phyloP scores from a whole-genome alignment of 2,113 vertebrate genomes.

The Etheostoma cragini region DNA sequence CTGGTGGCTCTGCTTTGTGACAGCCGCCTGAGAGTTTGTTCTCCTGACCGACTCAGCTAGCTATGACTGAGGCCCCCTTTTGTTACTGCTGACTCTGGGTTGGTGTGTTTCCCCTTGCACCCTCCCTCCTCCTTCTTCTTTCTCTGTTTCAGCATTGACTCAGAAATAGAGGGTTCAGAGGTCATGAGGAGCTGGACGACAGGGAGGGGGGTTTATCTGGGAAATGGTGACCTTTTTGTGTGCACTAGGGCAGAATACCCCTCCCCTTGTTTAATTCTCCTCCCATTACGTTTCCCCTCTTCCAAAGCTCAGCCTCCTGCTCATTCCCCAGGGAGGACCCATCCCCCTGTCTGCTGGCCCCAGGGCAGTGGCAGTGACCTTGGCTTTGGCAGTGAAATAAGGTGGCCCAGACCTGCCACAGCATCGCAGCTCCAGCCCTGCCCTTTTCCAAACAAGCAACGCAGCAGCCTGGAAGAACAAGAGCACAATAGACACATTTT shows the following conservation, averaged over 20 bases:
- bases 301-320: slow-evolving; percentile 63
- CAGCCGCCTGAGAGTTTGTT: slow-evolving; percentile 68
- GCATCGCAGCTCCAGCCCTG: slow-evolving; percentile 38
- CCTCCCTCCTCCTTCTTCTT: slow-evolving; percentile 42
- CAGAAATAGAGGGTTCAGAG: slow-evolving; percentile 88
- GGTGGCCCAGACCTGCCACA: slow-evolving; percentile 67
- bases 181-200: slow-evolving; percentile 76
- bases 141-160: slow-evolving; percentile 76
- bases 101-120: slow-evolving; percentile 65
- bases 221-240: slow-evolving; percentile 90
- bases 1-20: slow-evolving; percentile 75
- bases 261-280: slow-evolving; percentile 80
- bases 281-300: slow-evolving; percentile 65
- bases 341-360: slow-evolving; percentile 83
- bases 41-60: slow-evolving; percentile 66
- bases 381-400: slow-evolving; percentile 80
- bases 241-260: slow-evolving; percentile 89
- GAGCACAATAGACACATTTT: slow-evolving; percentile 58
- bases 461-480: slow-evolving; percentile 49
- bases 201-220: slow-evolving; percentile 77
- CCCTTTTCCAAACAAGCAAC: slow-evolving; percentile 58
- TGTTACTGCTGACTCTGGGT: slow-evolving; percentile 75
- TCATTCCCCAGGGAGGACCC: slow-evolving; percentile 72
- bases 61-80: slow-evolving; percentile 75
- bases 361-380: slow-evolving; percentile 84